Base-by-base conservation (phyloP, 2,888 invertebrate genomes). In the Protophormia terraenovae region DNA sequence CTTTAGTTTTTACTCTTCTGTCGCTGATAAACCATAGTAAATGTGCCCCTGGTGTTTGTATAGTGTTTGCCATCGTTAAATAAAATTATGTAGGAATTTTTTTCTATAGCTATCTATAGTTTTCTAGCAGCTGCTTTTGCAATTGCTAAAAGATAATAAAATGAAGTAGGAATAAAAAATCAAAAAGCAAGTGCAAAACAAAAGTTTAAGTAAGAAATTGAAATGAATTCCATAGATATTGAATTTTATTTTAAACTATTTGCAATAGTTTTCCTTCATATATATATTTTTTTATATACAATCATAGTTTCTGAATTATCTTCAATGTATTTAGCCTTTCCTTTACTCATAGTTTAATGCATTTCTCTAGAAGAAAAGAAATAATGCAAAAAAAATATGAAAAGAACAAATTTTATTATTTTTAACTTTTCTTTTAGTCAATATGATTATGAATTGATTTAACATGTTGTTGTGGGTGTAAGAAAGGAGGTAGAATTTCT, bases 401-500 rank as follows among this genome's bases (percentile, higher is more conserved):
- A 55, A 24, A 50, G 12, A 64, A 66, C 5, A 27, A 72, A 35
- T 29, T 67, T 73, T 47, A 16, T 22, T 67, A 38, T 45, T 77
- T 77, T 77, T 60, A 50, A 55, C 32, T 35, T 53, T 71, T 19
- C 35, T 69, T n/a, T 38, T 19, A 84, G 75, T 75, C 73, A 73
- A 69, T 78, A 55, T 69, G 62, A 85, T 78, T 69, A 85, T 82
- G 78, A 85, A 82, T 82, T 73, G 81, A 84, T 84, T 81, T 69
- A 62, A 81, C 27, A 58, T 72, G 29, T 22, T 67, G 22, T 71
- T 29, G 29, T 60, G 69, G 76, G 41, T n/a, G 64, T n/a, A 27
- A 10, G 10, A 7, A 24, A 22, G 50, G 19, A 32, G 27, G 64
- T 7, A 64, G 3, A 53, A n/a, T n/a, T n/a, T n/a, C n/a, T 53